Evolutionary conservation across 2,113 vertebrate genomes (phyloP).

Genomic region (Gallinago jamesoni): DNA sequence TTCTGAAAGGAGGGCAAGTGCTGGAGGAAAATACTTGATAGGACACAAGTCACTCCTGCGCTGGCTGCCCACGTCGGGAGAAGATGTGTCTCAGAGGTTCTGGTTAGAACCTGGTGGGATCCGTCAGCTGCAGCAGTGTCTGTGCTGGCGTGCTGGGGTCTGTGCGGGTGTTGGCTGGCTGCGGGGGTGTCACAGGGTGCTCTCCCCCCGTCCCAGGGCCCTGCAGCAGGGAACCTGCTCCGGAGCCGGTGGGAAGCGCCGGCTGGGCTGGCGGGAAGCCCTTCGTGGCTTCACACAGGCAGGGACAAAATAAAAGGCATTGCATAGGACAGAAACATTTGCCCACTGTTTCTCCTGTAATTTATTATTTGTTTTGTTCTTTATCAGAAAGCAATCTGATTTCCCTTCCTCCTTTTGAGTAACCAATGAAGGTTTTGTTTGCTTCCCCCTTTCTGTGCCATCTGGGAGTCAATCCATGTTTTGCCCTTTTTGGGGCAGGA

Average conservation of each 20-base stretch:
- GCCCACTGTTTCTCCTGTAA: background rate
- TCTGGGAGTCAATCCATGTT: background rate
- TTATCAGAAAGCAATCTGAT: background rate
- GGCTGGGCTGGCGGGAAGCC: background rate
- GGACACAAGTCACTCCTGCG: background rate
- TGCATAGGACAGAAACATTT: background rate
- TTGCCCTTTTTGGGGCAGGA: background rate
- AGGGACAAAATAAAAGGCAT: background rate
- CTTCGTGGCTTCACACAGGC: background rate
- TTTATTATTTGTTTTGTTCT: background rate
- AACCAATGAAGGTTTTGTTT: background rate
- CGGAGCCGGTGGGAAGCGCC: background rate
- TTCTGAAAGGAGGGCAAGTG: background rate
- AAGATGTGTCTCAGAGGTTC: background rate
- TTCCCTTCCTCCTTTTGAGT: background rate
- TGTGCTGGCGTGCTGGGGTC: background rate
- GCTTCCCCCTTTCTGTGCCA: background rate
- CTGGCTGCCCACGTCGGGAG: background rate
- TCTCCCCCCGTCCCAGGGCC: too few relatives aligned
- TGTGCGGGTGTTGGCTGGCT: background rate
- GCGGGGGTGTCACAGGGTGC: background rate
- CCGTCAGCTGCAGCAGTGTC: background rate
- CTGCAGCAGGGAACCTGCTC: background rate
- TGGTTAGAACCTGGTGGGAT: background rate
- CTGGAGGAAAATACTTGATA: background rate